phyloP scores from a whole-genome alignment of 2,797 vertebrate species.

The Falco peregrinus region DNA sequence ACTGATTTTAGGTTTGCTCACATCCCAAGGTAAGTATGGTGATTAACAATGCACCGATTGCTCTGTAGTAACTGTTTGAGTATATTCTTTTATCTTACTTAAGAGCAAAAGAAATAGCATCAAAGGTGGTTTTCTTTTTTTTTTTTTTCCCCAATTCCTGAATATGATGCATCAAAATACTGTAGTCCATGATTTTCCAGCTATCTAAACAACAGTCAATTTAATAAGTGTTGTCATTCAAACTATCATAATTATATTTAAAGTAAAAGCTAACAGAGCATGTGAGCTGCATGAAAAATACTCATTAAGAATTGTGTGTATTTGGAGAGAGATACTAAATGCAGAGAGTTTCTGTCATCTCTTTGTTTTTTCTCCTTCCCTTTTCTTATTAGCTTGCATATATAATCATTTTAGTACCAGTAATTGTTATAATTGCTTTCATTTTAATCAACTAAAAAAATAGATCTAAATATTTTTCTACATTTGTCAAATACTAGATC shows the following conservation, averaged over 20 bases:
- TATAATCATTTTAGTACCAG: background rate
- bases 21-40: background rate
- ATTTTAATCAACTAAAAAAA: background rate
- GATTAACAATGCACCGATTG: background rate
- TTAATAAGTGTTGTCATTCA: background rate
- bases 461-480: background rate
- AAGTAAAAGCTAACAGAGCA: background rate
- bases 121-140: background rate
- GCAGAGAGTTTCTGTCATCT: background rate
- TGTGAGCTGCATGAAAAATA: background rate
- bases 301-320: background rate
- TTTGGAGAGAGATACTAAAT: background rate
- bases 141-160: background rate
- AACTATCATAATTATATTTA: background rate
- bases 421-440: background rate
- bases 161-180: background rate
- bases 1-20: background rate
- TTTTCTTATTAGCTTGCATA: background rate
- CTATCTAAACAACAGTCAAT: background rate
- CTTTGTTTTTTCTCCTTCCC: background rate
- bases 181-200: background rate
- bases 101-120: background rate
- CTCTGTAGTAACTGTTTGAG: background rate
- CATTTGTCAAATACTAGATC: background rate
- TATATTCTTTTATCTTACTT: background rate